phyloP scores from a whole-genome alignment of 1,140 invertebrate species.

The Drosophila nebulosa region DNA sequence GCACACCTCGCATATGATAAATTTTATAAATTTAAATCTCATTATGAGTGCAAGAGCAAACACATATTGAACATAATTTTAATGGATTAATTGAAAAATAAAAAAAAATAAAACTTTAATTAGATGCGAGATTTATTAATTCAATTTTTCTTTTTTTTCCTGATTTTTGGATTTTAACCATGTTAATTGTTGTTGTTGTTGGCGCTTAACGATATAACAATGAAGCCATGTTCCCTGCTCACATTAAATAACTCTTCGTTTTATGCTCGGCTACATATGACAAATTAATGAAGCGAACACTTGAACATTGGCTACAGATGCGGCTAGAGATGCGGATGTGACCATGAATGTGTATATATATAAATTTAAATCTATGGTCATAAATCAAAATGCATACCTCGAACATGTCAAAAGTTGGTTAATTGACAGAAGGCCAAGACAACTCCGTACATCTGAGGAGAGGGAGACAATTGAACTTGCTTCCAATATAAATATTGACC shows the following conservation, averaged over 20 bases:
- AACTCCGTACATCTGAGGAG: not conserved
- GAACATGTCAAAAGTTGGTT: constrained; percentile 44
- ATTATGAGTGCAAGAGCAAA: constrained; percentile 25
- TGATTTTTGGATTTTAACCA: not conserved
- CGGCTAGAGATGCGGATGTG: not conserved
- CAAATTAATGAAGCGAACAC: constrained; percentile 67
- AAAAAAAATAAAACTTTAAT: constrained; percentile 17
- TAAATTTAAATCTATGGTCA: constrained; percentile 28
- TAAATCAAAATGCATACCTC: constrained; percentile 69
- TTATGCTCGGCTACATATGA: constrained; percentile 69
- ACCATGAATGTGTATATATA: constrained; percentile 11
- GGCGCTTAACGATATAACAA: constrained; percentile 48
- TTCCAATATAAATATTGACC: constrained; percentile 55
- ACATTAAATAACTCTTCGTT: constrained; percentile 30
- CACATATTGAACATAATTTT: constrained; percentile 51
- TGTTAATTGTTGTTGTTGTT: constrained; percentile 1
- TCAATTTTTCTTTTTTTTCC: not conserved
- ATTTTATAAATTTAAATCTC: constrained; percentile 48
- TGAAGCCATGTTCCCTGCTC: constrained; percentile 7
- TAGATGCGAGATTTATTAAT: not conserved
- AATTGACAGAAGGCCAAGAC: constrained; percentile 3
- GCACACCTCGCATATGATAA: not conserved
- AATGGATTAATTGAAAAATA: constrained; percentile 56
- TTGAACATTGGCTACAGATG: constrained; percentile 10
- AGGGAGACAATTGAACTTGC: constrained; percentile 12